Conservation (phyloP, 2,113 vertebrate species). For the Columba janthina region DNA sequence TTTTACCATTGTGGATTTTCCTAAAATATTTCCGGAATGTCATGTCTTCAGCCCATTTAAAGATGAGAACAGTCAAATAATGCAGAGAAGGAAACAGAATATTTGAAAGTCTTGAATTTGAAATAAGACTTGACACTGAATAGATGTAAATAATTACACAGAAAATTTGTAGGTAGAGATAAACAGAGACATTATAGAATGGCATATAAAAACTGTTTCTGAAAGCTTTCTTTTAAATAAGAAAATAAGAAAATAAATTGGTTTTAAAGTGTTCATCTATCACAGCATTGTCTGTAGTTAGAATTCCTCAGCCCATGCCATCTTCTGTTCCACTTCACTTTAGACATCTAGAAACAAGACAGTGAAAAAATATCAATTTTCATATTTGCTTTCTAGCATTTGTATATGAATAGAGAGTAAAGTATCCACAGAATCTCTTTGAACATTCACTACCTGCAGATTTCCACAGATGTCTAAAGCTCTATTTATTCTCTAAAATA, state of each 20-base stretch:
- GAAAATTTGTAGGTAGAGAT: background rate
- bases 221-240: background rate
- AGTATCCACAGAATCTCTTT: background rate
- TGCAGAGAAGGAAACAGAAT: background rate
- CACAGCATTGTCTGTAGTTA: background rate
- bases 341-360: background rate
- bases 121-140: background rate
- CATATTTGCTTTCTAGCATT: background rate
- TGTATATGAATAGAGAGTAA: background rate
- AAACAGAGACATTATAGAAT: background rate
- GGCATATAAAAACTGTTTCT: background rate
- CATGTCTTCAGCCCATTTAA: background rate
- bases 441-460: background rate
- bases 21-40: background rate
- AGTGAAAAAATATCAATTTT: background rate
- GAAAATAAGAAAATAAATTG: background rate
- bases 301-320: background rate
- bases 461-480: background rate
- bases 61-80: background rate
- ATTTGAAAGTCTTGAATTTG: background rate
- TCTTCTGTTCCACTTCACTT: background rate
- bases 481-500: background rate
- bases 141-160: background rate
- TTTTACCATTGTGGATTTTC: background rate
- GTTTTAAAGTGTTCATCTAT: fast-evolving